A percentile compares a stretch with the other conserved stretches of the same genome.
Evolutionary conservation across 1,140 invertebrate genomes (phyloP).

Genomic region (Dinoponera quadriceps): DNA sequence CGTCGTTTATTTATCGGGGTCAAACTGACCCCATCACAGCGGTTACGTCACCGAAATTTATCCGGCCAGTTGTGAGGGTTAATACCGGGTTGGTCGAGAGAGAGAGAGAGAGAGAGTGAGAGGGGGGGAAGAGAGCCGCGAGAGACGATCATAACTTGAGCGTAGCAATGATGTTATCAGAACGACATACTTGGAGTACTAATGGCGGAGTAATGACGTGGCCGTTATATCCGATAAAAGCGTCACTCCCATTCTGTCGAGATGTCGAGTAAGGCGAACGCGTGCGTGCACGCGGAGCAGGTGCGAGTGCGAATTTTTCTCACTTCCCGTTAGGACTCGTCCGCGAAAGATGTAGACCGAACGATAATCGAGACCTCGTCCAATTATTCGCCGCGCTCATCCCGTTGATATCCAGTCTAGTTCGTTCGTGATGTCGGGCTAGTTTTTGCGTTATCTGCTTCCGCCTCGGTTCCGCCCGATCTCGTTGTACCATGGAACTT

Average conservation of each 20-base stretch:
- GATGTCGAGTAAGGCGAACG: constrained; percentile 29
- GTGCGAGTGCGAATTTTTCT: constrained; percentile 25
- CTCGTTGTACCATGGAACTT: background rate
- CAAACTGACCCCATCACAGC: constrained; percentile 10
- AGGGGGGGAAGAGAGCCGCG: background rate
- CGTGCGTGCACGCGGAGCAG: constrained; percentile 34
- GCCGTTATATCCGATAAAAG: constrained; percentile 51
- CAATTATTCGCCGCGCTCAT: constrained; percentile 31
- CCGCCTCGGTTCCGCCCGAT: background rate
- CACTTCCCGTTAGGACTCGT: constrained; percentile 1
- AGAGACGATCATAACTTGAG: constrained; percentile 39
- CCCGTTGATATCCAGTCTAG: background rate
- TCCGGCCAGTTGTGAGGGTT: constrained; percentile 28
- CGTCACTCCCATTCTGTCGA: constrained; percentile 34
- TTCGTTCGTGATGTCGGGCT: background rate
- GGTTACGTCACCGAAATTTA: constrained; percentile 38
- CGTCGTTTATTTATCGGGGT: constrained; percentile 36
- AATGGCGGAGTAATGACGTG: constrained; percentile 42
- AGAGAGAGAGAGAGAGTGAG: background rate
- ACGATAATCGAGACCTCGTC: constrained; percentile 13
- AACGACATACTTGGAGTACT: constrained; percentile 37
- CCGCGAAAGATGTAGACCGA: background rate
- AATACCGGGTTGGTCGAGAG: constrained; percentile 31
- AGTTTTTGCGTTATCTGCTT: background rate
- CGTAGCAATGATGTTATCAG: constrained; percentile 55